A percentile compares a stretch with the other conserved stretches of the same genome.
Conservation (phyloP, 2,797 vertebrate genomes). For the Epinephelus coioides region DNA sequence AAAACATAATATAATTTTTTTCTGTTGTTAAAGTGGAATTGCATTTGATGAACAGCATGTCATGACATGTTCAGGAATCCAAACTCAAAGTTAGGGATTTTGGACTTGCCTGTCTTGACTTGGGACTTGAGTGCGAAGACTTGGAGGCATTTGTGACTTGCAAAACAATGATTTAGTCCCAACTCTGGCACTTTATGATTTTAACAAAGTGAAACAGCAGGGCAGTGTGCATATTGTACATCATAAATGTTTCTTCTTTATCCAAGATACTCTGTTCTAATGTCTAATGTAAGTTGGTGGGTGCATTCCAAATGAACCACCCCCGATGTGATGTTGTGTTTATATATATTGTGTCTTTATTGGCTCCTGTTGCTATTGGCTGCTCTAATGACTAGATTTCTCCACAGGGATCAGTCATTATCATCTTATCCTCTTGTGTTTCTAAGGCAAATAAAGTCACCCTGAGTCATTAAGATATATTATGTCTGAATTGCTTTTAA, state of each 20-base stretch:
- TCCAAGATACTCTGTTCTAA: not conserved
- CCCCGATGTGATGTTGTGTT: not conserved
- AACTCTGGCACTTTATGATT: not conserved
- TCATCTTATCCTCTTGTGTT: conserved; percentile 8
- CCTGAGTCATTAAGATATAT: conserved; percentile 5
- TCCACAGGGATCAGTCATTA: conserved; percentile 19
- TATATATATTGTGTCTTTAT: not conserved
- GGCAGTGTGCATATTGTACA: not conserved
- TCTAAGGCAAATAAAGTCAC: conserved; percentile 9
- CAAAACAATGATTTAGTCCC: too few relatives aligned
- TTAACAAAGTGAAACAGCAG: not conserved
- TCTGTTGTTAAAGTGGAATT: too few relatives aligned
- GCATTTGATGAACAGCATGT: too few relatives aligned
- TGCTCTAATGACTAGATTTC: conserved; percentile 7
- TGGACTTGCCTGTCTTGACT: too few relatives aligned
- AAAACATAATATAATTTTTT: too few relatives aligned
- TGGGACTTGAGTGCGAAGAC: too few relatives aligned
- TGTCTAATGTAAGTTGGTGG: not conserved
- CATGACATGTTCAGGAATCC: too few relatives aligned
- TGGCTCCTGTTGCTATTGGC: conserved; percentile 4
- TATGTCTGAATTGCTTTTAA: conserved; percentile 7
- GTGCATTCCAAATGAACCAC: not conserved
- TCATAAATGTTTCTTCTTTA: not conserved
- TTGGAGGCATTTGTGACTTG: too few relatives aligned
- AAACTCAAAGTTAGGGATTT: too few relatives aligned